Evolutionary conservation across 2,797 vertebrate species (phyloP).

Genomic region (Cirrhinus mrigala): DNA sequence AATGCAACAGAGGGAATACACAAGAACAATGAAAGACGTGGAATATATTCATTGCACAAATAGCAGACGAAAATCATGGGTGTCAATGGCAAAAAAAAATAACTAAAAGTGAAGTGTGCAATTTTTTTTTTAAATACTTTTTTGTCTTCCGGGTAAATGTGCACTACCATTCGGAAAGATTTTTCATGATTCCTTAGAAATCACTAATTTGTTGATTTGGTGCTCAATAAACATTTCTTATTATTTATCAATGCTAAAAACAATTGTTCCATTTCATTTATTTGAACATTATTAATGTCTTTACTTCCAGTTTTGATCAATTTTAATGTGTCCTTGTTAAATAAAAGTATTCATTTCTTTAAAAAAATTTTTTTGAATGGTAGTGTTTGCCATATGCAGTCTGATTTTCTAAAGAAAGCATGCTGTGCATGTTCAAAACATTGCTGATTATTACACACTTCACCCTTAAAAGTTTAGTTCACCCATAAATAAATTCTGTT

Average conservation of each 20-base stretch:
- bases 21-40: background rate
- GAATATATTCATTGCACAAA: conserved; percentile 21
- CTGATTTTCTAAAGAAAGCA: background rate
- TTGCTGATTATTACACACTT: conserved; percentile 27
- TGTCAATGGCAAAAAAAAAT: background rate
- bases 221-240: background rate
- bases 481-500: conserved; percentile 27
- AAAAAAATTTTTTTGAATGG: background rate
- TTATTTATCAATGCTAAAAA: background rate
- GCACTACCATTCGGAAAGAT: background rate
- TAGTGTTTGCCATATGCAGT: background rate
- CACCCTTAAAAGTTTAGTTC: conserved; percentile 23
- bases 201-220: background rate
- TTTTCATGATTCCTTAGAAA: background rate
- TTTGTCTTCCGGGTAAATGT: background rate
- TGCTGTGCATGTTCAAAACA: background rate
- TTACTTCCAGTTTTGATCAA: background rate
- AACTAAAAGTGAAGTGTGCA: conserved; percentile 20
- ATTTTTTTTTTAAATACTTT: background rate
- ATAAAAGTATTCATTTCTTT: background rate
- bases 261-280: too few relatives aligned
- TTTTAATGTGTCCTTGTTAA: background rate
- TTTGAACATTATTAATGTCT: background rate
- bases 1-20: conserved; percentile 3
- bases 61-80: background rate